Percentiles rank a stretch among this genome's conserved stretches.
Conservation (phyloP, 2,888 invertebrate species). For the Ectemnius continuus region DNA sequence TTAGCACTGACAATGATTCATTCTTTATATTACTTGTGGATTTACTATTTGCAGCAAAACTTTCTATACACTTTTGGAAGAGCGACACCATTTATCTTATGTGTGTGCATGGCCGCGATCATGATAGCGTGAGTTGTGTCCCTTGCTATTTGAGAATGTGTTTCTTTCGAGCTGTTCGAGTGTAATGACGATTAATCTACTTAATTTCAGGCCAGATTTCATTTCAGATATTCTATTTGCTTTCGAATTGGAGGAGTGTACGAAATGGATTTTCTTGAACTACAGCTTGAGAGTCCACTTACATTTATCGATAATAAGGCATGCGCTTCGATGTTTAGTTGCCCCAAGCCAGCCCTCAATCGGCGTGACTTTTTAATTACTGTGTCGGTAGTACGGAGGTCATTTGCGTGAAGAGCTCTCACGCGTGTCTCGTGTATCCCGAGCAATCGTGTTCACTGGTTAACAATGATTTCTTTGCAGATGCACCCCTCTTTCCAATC, state of each 20-base stretch:
- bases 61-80: too few species aligned
- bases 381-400: too few species aligned
- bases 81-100: too few species aligned
- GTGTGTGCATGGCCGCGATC: too few species aligned
- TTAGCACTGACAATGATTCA: too few species aligned
- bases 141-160: constrained; percentile 33
- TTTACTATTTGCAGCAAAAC: too few species aligned
- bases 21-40: too few species aligned
- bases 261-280: constrained; percentile 24
- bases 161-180: constrained; percentile 38
- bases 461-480: constrained; percentile 67
- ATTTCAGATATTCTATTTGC: too few species aligned
- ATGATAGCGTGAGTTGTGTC: constrained; percentile 26
- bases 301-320: constrained; percentile 55
- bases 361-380: constrained; percentile 16
- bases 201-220: neutral
- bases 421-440: neutral
- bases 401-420: neutral
- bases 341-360: constrained; percentile 33
- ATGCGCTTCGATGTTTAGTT: constrained; percentile 71
- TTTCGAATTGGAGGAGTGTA: constrained; percentile 39
- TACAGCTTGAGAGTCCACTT: constrained; percentile 19
- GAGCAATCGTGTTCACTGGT: constrained; percentile 27
- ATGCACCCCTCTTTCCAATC: constrained; percentile 75
- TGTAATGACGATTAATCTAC: neutral